Evolutionary conservation across 2,113 vertebrate species (phyloP).

Genomic region (Tachysurus fulvidraco): DNA sequence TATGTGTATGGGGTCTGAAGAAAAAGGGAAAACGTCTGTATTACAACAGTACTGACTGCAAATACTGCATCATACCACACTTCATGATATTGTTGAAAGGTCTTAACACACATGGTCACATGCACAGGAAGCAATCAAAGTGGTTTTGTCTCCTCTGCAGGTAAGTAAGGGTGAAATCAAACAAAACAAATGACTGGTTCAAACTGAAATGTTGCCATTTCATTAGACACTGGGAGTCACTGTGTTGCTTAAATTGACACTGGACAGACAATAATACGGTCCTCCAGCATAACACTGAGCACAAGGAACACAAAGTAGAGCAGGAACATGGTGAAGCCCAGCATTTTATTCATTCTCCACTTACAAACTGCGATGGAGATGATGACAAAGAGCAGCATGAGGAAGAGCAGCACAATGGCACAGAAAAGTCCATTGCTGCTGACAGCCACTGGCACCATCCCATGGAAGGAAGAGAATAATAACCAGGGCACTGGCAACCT

Average conservation of each 20-base stretch:
- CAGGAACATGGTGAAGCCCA: conserved; percentile 91
- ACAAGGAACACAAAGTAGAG: conserved; percentile 93
- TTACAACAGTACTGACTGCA: background rate
- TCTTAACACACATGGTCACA: background rate
- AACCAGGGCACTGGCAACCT: conserved; percentile 93
- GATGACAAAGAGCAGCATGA: conserved; percentile 97
- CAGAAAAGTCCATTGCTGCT: conserved; percentile 97
- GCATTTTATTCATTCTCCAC: conserved; percentile 94
- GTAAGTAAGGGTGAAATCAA: background rate
- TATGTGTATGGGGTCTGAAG: background rate
- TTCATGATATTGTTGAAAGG: background rate
- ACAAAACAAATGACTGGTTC: background rate
- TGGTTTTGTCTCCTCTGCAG: background rate
- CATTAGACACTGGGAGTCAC: background rate
- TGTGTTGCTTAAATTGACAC: conserved; percentile 68
- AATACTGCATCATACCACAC: background rate
- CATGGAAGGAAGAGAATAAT: conserved; percentile 77
- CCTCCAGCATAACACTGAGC: conserved; percentile 92
- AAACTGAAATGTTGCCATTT: background rate
- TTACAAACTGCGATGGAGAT: conserved; percentile 87
- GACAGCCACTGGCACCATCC: conserved; percentile 81
- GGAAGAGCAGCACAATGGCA: conserved; percentile 93
- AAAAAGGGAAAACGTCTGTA: background rate
- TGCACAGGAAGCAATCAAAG: background rate
- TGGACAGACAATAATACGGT: conserved; percentile 87